Conservation (phyloP, 2,113 vertebrate genomes). For the Brevimyrus niger region DNA sequence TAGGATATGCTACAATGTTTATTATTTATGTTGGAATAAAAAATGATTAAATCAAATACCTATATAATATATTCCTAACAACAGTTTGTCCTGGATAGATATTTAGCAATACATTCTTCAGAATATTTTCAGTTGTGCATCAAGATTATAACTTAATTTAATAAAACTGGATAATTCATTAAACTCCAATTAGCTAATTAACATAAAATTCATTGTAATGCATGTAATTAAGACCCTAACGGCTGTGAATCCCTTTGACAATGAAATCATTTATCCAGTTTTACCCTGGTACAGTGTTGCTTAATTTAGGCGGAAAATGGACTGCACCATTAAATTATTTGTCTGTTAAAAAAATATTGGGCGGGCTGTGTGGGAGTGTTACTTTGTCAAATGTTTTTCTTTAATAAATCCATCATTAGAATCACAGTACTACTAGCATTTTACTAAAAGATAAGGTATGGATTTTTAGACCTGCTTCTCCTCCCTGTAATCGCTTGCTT, state of each 20-base stretch:
- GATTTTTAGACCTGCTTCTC: not conserved
- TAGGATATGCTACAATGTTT: not conserved
- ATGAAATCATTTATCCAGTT: not conserved
- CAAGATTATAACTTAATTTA: not conserved
- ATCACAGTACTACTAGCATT: not conserved
- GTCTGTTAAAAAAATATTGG: not conserved
- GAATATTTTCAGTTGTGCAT: not conserved
- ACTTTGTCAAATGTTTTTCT: not conserved
- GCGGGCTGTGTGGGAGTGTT: not conserved
- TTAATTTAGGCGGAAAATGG: not conserved
- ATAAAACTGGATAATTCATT: not conserved
- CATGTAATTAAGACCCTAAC: not conserved
- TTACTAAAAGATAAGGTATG: not conserved
- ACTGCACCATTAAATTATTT: not conserved
- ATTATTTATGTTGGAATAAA: not conserved
- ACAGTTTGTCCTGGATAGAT: not conserved
- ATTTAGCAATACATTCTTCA: not conserved
- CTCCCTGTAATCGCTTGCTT: not conserved
- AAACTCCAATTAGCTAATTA: not conserved
- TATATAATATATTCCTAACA: not conserved
- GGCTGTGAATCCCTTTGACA: not conserved
- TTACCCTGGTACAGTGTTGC: not conserved
- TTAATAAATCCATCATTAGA: not conserved
- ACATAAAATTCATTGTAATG: not conserved
- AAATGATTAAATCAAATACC: not conserved